Percentiles rank a stretch among this genome's conserved stretches.
Evolutionary conservation across 2,888 invertebrate genomes (phyloP).

Genomic region (Luffia ferchaultella): DNA sequence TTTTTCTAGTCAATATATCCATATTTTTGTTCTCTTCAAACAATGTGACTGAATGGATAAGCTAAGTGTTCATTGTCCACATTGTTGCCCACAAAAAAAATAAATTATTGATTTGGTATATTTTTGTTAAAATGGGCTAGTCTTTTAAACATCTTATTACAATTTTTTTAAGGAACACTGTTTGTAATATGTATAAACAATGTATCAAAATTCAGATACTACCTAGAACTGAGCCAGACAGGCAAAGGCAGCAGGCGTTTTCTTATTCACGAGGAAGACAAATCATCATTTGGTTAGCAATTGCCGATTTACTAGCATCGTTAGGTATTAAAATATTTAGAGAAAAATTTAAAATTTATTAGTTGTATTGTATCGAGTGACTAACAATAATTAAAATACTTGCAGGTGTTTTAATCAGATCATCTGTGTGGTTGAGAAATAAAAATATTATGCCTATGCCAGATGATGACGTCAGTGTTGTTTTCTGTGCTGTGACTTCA

Average conservation of each 20-base stretch:
- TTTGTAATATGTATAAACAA: no score
- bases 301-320: constrained; percentile 81
- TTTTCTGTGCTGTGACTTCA: constrained; percentile 77
- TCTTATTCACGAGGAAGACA: constrained; percentile 71
- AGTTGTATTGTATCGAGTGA: constrained; percentile 16
- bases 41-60: no score
- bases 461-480: constrained; percentile 70
- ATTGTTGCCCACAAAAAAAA: no score
- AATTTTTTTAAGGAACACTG: no score
- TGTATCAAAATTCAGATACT: constrained; percentile 64
- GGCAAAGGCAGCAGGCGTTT: constrained; percentile 63
- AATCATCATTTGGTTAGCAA: constrained; percentile 81
- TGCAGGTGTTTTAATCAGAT: constrained; percentile 75
- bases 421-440: constrained; percentile 73
- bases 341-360: no score
- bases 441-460: constrained; percentile 73
- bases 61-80: no score
- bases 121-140: no score
- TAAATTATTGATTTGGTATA: no score
- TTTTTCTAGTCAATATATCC: no score
- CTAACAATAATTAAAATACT: constrained; percentile 11
- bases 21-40: no score
- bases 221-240: constrained; percentile 62
- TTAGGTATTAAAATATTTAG: no score
- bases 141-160: no score